Percentiles rank a stretch among this genome's conserved stretches.
These are phyloP conservation scores for Epsilonema sp. DNA, from an alignment of 2,888 invertebrate genomes.

Conservation along the genomic window DNA sequence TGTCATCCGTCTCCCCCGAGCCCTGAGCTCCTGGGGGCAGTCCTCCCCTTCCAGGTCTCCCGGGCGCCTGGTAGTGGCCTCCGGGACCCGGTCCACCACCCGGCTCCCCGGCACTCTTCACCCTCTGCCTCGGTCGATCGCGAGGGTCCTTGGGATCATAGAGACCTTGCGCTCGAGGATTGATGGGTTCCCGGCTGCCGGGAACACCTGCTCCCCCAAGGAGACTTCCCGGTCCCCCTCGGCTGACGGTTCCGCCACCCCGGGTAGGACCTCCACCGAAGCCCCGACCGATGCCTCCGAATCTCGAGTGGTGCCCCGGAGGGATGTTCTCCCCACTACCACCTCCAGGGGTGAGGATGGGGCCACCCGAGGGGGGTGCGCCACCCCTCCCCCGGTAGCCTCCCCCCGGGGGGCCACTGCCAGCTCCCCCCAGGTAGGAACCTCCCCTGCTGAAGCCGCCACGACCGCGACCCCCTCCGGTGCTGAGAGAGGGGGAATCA, in stretches of 20 bases:
- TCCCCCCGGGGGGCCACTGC: too few species aligned
- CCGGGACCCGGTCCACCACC: neutral
- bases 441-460: too few species aligned
- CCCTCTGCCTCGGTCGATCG: conserved; percentile 14
- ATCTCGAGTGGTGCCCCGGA: too few species aligned
- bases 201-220: conserved; percentile 6
- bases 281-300: too few species aligned
- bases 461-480: too few species aligned
- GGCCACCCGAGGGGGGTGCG: too few species aligned
- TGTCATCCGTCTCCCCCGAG: neutral
- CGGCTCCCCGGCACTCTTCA: conserved; percentile 7
- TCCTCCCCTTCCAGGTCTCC: neutral
- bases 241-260: conserved; percentile 11
- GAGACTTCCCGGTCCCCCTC: conserved; percentile 13
- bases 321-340: too few species aligned
- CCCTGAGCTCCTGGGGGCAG: neutral
- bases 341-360: too few species aligned
- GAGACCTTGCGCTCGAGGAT: conserved; percentile 17
- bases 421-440: too few species aligned
- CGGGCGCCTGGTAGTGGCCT: neutral
- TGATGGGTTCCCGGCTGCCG: too few species aligned
- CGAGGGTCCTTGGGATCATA: conserved; percentile 13
- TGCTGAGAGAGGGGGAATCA: too few species aligned
- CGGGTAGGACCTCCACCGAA: neutral
- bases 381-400: too few species aligned